Base-by-base conservation (phyloP, 2,113 vertebrate genomes). In the Indri indri region DNA sequence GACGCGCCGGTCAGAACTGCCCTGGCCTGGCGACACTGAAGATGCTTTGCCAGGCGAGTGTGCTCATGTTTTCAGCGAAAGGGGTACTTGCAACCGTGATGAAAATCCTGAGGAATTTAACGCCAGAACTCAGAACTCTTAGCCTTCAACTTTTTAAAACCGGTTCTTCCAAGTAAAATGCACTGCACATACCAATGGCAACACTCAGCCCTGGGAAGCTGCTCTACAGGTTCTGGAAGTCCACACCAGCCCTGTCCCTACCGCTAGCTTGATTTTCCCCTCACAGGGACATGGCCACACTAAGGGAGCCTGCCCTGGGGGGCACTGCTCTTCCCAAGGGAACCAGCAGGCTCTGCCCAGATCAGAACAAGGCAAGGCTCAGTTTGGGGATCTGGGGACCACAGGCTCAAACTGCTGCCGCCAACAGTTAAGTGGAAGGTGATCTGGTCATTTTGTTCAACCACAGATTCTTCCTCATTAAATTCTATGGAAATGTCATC, bases 351-450 rank as follows among this genome's bases (percentile, higher is more conserved):
- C 71, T 42, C 34, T 27, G 13, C 25, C 25, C 50, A 9, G 4
- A 2, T 25, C 3, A 2, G 25, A n/a, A 5, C 2, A 5, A 63
- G 63, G 42, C n/a, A 8, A n/a, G 50, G 91, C 52, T 8, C 22
- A 0, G 25, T 6, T 16, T 1, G 1, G 14, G 63, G 52, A 3
- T 57, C 6, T n/a, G 23, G 76, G 61, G 52, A 47, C 14, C 4
- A 14, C 63, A 42, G 1, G 63, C 50, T 52, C 30, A 2, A 10
- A 30, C 74, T 32, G 11, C 88, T 12, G 0, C 61, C 9, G 52
- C 74, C 40, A 1, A 9, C 3, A 7, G 57, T 47, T 2, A 8
- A 61, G 42, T n/a, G 84, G 85, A 73, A 79, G 84, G 42, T 42
- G 59, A 7, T 32, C 1, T 23, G 79, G 65, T 77, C 76, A 42